phyloP scores from a whole-genome alignment of 2,797 vertebrate species.

The Rachycentron canadum region DNA sequence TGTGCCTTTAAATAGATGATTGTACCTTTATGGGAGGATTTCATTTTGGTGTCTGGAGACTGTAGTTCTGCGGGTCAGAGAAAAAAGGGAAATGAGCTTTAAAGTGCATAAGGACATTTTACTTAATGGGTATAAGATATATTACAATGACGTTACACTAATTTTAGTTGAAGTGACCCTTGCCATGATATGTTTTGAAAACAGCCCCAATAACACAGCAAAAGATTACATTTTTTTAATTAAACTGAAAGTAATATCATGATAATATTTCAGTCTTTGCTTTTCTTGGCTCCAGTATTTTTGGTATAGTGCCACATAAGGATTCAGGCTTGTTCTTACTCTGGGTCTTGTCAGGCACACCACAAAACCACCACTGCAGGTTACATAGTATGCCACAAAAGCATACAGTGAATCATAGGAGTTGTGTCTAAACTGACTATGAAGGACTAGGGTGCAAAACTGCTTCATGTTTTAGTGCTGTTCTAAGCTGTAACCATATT shows the following conservation, averaged over 20 bases:
- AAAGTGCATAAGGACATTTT: not conserved
- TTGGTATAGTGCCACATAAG: not conserved
- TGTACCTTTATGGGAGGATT: conserved; percentile 6
- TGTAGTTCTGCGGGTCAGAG: not conserved
- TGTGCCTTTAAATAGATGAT: conserved; percentile 23
- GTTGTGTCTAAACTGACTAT: not conserved
- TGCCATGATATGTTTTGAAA: conserved; percentile 3
- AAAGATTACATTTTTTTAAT: not conserved
- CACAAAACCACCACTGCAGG: not conserved
- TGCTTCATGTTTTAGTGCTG: not conserved
- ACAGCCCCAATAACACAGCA: not conserved
- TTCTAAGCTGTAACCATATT: conserved; percentile 41
- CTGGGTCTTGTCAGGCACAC: not conserved
- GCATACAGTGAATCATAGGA: not conserved
- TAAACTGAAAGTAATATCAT: not conserved
- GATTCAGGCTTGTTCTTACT: conserved; percentile 3
- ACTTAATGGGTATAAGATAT: not conserved
- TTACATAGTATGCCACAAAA: conserved; percentile 8
- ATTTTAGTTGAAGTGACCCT: not conserved
- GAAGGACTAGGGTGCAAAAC: conserved; percentile 5
- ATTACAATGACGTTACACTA: not conserved
- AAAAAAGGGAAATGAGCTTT: not conserved
- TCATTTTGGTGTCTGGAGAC: not conserved
- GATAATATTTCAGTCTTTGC: not conserved
- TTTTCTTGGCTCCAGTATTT: not conserved